Evolutionary conservation across 2,113 vertebrate species (phyloP), one percentile per base, ranked within the genome.

Genomic region (Microtus richardsoni): DNA sequence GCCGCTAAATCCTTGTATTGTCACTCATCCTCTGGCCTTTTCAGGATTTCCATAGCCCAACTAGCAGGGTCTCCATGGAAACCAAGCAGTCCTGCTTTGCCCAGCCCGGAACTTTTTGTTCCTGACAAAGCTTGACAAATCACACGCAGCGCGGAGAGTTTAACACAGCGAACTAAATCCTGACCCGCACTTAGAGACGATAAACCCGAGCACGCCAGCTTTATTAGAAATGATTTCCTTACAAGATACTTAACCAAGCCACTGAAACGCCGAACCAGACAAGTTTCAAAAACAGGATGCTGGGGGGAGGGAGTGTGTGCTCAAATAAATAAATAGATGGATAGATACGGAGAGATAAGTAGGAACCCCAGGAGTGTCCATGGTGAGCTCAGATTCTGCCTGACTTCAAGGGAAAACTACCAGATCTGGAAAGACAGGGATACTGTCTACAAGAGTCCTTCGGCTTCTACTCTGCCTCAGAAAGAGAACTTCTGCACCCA

Each of bases 81-180:
- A 99, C 99, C 98, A 98, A 98, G 98, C 99, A 99, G 99, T 99
- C 99, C 99, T 99, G 99, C 98, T 99, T 99, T 99, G 98, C 99
- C 99, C 99, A 99, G 99, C 99, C 98, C 98, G 95, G 98, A 99
- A 99, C 99, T 99, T 99, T 99, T 99, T 99, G 99, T 99, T 99
- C 98, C 98, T 99, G 99, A 99, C 99, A 99, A 99, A 99, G 99
- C 99, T 99, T 99, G 99, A 99, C 99, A 99, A 99, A 99, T 99
- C 99, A 97, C 99, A 99, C 99, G 99, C 99, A 99, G 99, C 99
- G 99, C 97, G 98, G 98, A 99, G 99, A 99, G 98, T 99, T 99
- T 99, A 99, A 99, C 99, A 99, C 96, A 97, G 97, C 99, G 99
- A 99, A 99, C 99, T 98, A 99, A 99, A 98, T 98, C 98, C 98